Evolutionary conservation across 2,113 vertebrate genomes (phyloP), one percentile per base, ranked within the genome.

Genomic region (Sturnus vulgaris): DNA sequence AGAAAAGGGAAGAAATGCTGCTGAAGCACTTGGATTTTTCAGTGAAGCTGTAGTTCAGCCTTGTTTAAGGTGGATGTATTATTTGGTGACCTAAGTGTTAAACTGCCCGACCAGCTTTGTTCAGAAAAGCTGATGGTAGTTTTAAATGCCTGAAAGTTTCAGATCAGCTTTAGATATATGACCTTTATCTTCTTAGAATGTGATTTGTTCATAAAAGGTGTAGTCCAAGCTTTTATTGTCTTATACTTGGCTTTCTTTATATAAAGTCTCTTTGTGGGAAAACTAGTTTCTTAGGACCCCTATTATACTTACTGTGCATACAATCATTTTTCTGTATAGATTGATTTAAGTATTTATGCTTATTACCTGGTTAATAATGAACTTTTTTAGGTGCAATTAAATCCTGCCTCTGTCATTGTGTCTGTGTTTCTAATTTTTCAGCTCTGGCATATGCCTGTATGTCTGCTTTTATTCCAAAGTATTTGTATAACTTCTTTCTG

Each of bases 391-490:
- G 28, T 94, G 39, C 93, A 28, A 23, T 91, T 49, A 12, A 25
- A 7, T 84, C 90, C 33, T 90, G 0, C 24, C 5, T 66, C 56
- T 42, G 27, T 70, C 55, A 49, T 35, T 82, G 9, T 4, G 12
- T 70, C 13, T 6, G 2, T 78, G 88, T 92, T 86, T 80, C 65
- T 79, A 56, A n/a, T 95, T 93, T 97, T 96, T 88, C 94, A 99
- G 99, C 99, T 31, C 97, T 99, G 89, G 99, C 99, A 2, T 99
- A 99, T 88, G 98, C 99, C 11, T 99, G 99, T 85, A 99, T 99
- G 99, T 99, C 99, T 92, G 99, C 99, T 92, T 99, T 99, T 97
- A 99, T 99, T 93, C 99, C 99, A 17, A 99, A 99, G 97, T 99
- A 99, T 95, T 98, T 99, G 70, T 99, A 99, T 98, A 99, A 99